Base-by-base conservation (phyloP, 2,113 vertebrate species). In the Trochalopteron elliotii region DNA sequence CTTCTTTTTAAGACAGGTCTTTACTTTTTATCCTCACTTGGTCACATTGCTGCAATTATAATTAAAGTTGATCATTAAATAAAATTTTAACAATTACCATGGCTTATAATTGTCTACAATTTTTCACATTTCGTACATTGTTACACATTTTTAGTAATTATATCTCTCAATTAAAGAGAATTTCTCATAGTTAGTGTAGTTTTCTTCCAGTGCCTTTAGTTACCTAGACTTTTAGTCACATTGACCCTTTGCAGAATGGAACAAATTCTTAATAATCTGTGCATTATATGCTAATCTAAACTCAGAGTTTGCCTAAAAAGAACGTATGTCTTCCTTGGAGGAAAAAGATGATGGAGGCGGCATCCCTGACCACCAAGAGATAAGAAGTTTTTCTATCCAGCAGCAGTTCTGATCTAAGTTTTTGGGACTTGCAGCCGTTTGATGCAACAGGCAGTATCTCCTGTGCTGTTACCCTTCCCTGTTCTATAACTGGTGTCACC, bases 331-430 rank as follows among this genome's bases (percentile, higher is more conserved):
- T 67, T 61, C 24, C 40, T 78, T 6, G 1, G 30, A 52, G 28
- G 28, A 52, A 68, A 11, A 39, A 2, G 5, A 22, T 1, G 4
- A 20, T 40, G 30, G 37, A 37, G 15, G 16, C 78, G 22, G 9
- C 13, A 37, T 42, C 10, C 11, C 9, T 39, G 19, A 30, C 13
- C 23, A 15, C 5, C 0, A 3, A 4, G 8, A 3, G 4, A 15
- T 77, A 8, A 44, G 7, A 13, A 11, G 13, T 50, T 90, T 55
- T 77, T 13, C 23, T 3, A 7, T 35, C 8, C 47, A 50, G 53
- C 12, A 50, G 45, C 35, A 55, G 7, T 67, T 83, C 27, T 39
- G 5, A 22, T 39, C 22, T 13, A 37, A n/a, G 19, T 19, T 8
- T 24, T 53, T 23, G 35, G 37, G 53, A n/a, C 21, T 44, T 61